Base-by-base conservation (phyloP, 1,140 invertebrate genomes). In the Euwallacea similis region DNA sequence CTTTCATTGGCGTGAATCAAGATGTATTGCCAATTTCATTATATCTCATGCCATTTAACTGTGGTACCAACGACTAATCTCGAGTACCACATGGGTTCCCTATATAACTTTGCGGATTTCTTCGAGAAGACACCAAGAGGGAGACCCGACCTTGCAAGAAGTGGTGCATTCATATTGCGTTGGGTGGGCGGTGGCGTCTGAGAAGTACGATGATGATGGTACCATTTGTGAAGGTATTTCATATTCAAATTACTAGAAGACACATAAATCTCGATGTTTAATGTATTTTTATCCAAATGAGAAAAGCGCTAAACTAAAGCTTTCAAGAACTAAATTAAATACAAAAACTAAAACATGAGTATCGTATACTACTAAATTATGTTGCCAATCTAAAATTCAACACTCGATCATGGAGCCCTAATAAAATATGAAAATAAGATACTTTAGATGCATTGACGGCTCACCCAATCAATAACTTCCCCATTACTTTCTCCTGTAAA, bases 81-180 rank as follows among this genome's bases (percentile, higher is more conserved):
- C 9, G 16, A 54, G 63, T 33, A 71, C 70, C 55, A 66, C 43
- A 7, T 16, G 47, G 70, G 65, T 74, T 74, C 66, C 72, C 74
- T 75, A 74, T 75, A 75, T 75, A 75, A 74, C 69, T 68, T 75
- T 68, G 42, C 42, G 60, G 47, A 63, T 15, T 9, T 47, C 65
- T 72, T 67, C 46, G 68, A 42, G 61, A 69, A 61, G 59, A 43
- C 43, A 50, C 16, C 47, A 33, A 46, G 68, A 50, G 68, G 68
- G 68, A 68, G 68, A 66, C 21, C 47, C 68, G 68, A 64, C 68
- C 68, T 70, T 70, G 66, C 66, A 68, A 7, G 66, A 68, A 50
- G 16, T 21, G 54, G 54, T 66, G 63, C 63, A 56, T 56, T 56
- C n/a, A 15, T 21, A 13, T 56, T 56, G 11, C 21, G 21, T 33